These are phyloP conservation scores for Platysteira castanea DNA, from an alignment of 2,113 vertebrate species.

Conservation along the genomic window DNA sequence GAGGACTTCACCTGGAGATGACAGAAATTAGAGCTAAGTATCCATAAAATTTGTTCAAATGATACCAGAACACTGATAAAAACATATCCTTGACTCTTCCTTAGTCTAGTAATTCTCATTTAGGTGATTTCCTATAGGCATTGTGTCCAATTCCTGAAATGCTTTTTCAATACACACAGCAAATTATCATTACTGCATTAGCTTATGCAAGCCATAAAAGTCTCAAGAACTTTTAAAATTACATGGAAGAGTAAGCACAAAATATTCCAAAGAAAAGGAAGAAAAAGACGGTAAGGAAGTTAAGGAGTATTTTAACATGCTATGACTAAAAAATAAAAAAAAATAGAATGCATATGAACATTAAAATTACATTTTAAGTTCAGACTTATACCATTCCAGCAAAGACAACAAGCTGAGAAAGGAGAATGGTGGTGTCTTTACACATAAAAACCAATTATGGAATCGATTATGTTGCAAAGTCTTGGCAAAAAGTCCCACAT, in stretches of 20 bases:
- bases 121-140: not conserved
- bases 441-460: not conserved
- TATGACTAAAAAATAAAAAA: not conserved
- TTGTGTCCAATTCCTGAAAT: not conserved
- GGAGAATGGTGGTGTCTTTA: not conserved
- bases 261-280: not conserved
- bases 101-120: not conserved
- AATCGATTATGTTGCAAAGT: not conserved
- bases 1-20: not conserved
- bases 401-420: not conserved
- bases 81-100: not conserved
- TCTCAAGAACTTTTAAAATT: not conserved
- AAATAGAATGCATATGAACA: accelerated
- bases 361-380: not conserved
- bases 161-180: not conserved
- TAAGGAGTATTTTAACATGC: not conserved
- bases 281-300: not conserved
- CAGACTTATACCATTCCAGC: not conserved
- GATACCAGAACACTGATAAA: not conserved
- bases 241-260: not conserved
- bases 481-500: not conserved
- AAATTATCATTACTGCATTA: not conserved
- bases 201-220: not conserved
- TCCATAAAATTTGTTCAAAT: not conserved
- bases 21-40: not conserved